Base-by-base conservation (phyloP, 2,797 vertebrate genomes). In the Neosalanx taihuensis region DNA sequence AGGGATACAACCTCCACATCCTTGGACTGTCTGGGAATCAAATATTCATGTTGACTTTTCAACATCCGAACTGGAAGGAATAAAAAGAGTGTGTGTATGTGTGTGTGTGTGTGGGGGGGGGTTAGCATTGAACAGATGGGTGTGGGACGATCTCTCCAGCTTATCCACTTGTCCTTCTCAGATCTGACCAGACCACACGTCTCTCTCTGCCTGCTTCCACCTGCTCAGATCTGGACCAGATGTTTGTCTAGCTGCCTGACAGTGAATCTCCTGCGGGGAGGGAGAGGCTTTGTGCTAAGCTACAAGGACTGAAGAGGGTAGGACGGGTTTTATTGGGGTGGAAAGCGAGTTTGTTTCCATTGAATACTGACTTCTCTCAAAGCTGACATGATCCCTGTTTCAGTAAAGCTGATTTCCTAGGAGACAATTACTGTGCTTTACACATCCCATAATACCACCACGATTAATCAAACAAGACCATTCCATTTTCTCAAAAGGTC, bases 161-260 rank as follows among this genome's bases (percentile, higher is more conserved):
- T 75, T 72, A 77, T 74, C 70, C 23, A 26, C 23, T 26, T 26
- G 23, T 26, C 23, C 23, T 26, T 26, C 23, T 26, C 23, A 26
- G 23, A 26, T 26, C 23, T 26, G 23, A 26, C 41, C 70, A 13
- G 30, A 75, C 67, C 17, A 10, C 65, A 17, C 53, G 12, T 72
- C 70, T 67, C 60, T 72, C 79, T 75, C 53, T 76, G 51, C 60
- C 75, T 67, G 30, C 53, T 80, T 41, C 56, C 62, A 76, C 49
- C 75, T 74, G 53, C 66, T 77, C 65, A 29, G 69, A 51, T 67
- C 37, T 23, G 37, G 61, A 65, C 61, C 33, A 61, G 49, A 57
- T 60, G 72, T 75, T 70, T 53, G 41, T 66, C 79, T 71, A 75
- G 74, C 64, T 75, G 72, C 72, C 64, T 75, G 72, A 72, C 64